These are phyloP conservation scores for Seriola aureovittata DNA, from an alignment of 2,113 vertebrate genomes.

Conservation along the genomic window DNA sequence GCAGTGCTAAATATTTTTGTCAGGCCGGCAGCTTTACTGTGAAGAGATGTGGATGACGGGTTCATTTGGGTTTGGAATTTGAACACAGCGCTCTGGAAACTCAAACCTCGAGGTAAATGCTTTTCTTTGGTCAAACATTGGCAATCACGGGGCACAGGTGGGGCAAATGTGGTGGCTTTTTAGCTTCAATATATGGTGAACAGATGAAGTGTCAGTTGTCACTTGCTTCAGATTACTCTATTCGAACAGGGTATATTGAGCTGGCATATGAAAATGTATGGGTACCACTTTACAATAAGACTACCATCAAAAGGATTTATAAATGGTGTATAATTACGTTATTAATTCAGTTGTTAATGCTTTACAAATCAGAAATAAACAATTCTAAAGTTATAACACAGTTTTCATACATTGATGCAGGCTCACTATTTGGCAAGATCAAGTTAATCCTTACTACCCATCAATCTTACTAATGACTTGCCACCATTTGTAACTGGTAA, in stretches of 20 bases:
- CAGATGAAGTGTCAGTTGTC: background rate
- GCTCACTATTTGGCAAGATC: too few species aligned
- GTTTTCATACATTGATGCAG: too few species aligned
- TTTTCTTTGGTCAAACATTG: slow-evolving; percentile 25
- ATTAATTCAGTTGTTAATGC: too few species aligned
- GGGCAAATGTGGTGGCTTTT: slow-evolving; percentile 5
- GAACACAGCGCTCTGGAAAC: slow-evolving; percentile 43
- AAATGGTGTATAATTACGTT: too few species aligned
- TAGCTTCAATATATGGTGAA: background rate
- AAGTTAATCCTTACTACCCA: too few species aligned
- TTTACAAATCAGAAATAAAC: too few species aligned
- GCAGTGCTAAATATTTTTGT: slow-evolving; percentile 81
- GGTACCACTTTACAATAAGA: too few species aligned
- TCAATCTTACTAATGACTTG: too few species aligned
- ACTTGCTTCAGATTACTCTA: background rate
- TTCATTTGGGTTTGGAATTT: slow-evolving; percentile 74
- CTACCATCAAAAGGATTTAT: too few species aligned
- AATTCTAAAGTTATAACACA: too few species aligned
- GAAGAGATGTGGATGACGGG: slow-evolving; percentile 70
- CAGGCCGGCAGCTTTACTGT: slow-evolving; percentile 66
- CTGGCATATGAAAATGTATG: background rate
- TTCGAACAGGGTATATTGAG: background rate
- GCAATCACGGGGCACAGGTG: background rate
- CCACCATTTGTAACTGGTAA: too few species aligned
- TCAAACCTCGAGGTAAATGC: slow-evolving; percentile 38